Base-by-base conservation (phyloP, 2,113 vertebrate genomes). In the Solea solea region DNA sequence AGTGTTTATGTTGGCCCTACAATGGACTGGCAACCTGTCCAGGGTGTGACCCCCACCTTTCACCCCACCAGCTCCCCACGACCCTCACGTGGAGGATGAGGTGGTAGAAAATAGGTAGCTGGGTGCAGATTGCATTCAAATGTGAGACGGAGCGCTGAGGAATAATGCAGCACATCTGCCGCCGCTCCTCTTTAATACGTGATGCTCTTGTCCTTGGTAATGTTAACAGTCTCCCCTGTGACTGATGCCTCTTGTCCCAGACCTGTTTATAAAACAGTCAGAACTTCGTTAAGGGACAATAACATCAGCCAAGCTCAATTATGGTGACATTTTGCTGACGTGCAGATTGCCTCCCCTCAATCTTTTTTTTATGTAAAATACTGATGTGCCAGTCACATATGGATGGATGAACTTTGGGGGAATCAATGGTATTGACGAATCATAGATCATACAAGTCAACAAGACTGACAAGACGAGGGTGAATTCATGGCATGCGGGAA, bases 331-430 rank as follows among this genome's bases (percentile, higher is more conserved):
- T 94, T 92, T 90, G 91, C 90, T 93, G 90, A 93, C 89, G 80
- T 87, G 88, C 92, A 92, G 88, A 91, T 91, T 78, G 86, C 86
- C 84, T 90, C 82, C 84, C 80, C 85, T 92, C 88, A 85, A 84
- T 90, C 88, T 92, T 91, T 91, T 86, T 90, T 2, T 93, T 86
- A 92, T 93, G 92, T 92, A 94, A 95, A 95, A 95, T 92, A 93
- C 90, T 90, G 85, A 93, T 93, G 94, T 93, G 93, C 91, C 92
- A 93, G 91, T 94, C 94, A 95, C 94, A 94, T 94, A 94, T 93
- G 93, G 94, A 95, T 93, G 93, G 94, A 94, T 95, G 95, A 96
- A 95, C 92, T 94, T 94, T 96, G 92, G 91, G 88, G 89, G 91
- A 92, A 95, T 96, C 95, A 86, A 95, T 94, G 91, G 91, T 95